Base-by-base conservation (phyloP, 1,140 invertebrate genomes). In the Trichogramma pretiosum region DNA sequence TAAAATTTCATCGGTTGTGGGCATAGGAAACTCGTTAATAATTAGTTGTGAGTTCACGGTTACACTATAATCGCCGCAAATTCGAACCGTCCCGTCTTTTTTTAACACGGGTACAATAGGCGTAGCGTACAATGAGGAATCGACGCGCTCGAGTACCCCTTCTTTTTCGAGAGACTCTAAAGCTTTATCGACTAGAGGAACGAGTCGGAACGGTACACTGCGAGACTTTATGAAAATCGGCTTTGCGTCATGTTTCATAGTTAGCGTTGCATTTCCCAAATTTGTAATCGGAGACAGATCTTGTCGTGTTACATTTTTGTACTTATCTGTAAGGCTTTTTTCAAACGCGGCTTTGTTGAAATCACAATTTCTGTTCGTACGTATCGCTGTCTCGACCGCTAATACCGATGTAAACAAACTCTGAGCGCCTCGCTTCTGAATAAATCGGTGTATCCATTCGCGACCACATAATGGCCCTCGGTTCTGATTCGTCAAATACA, bases 1-100 rank as follows among this genome's bases (percentile, higher is more conserved):
- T 8, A 34, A 34, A 4, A 34, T 11, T 34, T 34, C 33, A 5
- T 34, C n/a, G 10, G 33, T 34, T 11, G 33, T 34, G 10, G 33
- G 33, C 33, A 34, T n/a, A 11, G 5, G 33, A 16, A 5, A 34
- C 5, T 34, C 16, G n/a, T 34, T 34, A 5, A 34, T 14, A n/a
- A 34, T 34, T n/a, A 34, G 49, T 30, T 55, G 50, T 45, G 54
- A 53, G 44, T 67, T 67, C 45, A 67, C 46, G 8, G 52, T 62
- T 5, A 50, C 48, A 8, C 60, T 64, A 60, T 63, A 63, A 56
- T 72, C 64, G 41, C 53, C 64, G 50, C 61, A 67, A 8, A 72
- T 36, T 9, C 66, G 38, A 2, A 63, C 58, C 42, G 57, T 53
- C 2, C 68, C 65, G 1, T 55, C 38, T 22, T 22, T 30, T 46